These are phyloP conservation scores for Caenorhabditis imperialis DNA, from an alignment of 2,888 invertebrate genomes.

Conservation along the genomic window DNA sequence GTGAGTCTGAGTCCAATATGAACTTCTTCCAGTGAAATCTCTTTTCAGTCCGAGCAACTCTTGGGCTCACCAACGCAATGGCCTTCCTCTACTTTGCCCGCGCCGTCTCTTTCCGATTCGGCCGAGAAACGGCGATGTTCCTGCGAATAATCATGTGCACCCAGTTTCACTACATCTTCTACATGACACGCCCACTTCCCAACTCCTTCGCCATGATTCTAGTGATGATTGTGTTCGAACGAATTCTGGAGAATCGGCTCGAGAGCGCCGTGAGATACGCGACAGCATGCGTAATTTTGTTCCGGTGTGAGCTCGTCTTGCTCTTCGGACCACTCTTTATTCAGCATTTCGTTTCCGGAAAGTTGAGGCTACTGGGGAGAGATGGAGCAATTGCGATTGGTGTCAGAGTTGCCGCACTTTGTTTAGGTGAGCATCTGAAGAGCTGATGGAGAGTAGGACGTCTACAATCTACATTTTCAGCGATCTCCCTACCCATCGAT, in stretches of 20 bases:
- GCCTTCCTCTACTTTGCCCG: slow-evolving; percentile 86
- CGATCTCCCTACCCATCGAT: slow-evolving; percentile 87
- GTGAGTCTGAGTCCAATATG: slow-evolving; percentile 56
- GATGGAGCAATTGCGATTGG: slow-evolving; percentile 77
- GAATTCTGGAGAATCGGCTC: slow-evolving; percentile 86
- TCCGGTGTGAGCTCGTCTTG: slow-evolving; percentile 87
- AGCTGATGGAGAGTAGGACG: too few relatives aligned
- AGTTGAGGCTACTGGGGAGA: slow-evolving; percentile 82
- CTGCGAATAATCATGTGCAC: slow-evolving; percentile 84
- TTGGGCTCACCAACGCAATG: slow-evolving; percentile 86
- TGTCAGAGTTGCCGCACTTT: slow-evolving; percentile 78
- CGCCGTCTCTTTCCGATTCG: slow-evolving; percentile 86
- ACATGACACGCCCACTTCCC: slow-evolving; percentile 92
- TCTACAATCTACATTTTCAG: slow-evolving; percentile 82
- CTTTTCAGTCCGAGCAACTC: slow-evolving; percentile 86
- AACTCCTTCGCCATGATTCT: slow-evolving; percentile 93
- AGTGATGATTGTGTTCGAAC: slow-evolving; percentile 88
- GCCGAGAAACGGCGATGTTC: slow-evolving; percentile 83
- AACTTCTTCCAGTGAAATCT: too few relatives aligned
- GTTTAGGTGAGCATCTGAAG: slow-evolving; percentile 82
- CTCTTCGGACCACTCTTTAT: slow-evolving; percentile 86
- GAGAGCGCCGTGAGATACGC: slow-evolving; percentile 83
- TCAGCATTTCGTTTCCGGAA: slow-evolving; percentile 85
- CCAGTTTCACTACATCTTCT: slow-evolving; percentile 98
- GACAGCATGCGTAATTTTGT: slow-evolving; percentile 68